These are phyloP conservation scores for Zalophus californianus DNA, from an alignment of 2,797 vertebrate genomes.

Conservation along the genomic window DNA sequence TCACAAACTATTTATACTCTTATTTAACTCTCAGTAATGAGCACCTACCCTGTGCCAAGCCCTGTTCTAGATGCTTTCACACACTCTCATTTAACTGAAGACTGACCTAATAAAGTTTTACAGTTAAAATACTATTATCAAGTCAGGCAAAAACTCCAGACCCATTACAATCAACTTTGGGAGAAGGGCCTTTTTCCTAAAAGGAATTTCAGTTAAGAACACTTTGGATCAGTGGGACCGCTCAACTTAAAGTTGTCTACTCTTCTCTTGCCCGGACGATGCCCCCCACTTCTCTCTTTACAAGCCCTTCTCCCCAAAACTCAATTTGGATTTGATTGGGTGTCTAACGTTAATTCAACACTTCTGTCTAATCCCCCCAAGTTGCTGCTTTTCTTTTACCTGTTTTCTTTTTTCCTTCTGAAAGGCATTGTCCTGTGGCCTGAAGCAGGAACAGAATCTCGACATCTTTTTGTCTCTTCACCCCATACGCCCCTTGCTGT, in stretches of 20 bases:
- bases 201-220: slow-evolving; percentile 34
- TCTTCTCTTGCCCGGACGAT: background rate
- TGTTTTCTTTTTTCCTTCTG: background rate
- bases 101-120: background rate
- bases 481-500: no score
- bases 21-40: background rate
- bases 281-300: background rate
- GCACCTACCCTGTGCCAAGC: background rate
- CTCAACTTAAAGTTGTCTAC: background rate
- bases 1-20: background rate
- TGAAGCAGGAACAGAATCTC: background rate
- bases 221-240: background rate
- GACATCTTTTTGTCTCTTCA: background rate
- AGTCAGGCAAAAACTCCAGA: slow-evolving; percentile 29
- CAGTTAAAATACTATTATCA: background rate
- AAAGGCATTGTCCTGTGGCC: background rate
- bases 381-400: background rate
- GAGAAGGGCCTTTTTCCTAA: background rate
- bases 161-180: background rate
- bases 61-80: background rate
- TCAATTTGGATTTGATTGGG: background rate
- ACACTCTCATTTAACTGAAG: background rate
- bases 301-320: background rate
- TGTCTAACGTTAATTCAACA: background rate
- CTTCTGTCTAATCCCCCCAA: background rate